Evolutionary conservation across 2,113 vertebrate species (phyloP).

Genomic region (Gymnorhina tibicen): DNA sequence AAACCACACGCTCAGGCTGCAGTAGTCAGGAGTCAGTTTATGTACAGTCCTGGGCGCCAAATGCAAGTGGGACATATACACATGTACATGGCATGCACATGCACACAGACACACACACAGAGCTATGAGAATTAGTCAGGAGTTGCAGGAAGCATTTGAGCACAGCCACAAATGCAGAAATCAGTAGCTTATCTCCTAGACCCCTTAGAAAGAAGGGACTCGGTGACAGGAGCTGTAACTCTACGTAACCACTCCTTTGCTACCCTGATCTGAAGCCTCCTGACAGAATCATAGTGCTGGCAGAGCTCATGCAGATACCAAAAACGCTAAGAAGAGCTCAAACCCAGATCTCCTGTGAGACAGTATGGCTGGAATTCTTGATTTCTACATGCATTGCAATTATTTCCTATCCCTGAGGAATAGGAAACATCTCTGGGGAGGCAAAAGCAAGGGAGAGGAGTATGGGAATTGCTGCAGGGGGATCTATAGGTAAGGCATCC

Average conservation of each 20-base stretch:
- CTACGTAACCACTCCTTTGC: not conserved
- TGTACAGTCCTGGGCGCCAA: not conserved
- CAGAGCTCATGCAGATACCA: not conserved
- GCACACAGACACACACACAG: not conserved
- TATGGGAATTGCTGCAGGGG: not conserved
- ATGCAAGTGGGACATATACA: not conserved
- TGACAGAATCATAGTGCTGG: not conserved
- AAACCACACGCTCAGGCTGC: not conserved
- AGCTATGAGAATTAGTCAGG: not conserved
- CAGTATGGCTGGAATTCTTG: not conserved
- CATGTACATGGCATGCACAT: not conserved
- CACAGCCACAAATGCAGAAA: not conserved
- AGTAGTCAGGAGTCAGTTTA: not conserved
- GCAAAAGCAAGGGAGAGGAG: not conserved
- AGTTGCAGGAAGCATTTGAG: not conserved
- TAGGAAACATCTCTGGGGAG: not conserved
- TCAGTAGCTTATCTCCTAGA: not conserved
- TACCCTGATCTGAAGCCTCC: not conserved
- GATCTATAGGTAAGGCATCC: not conserved
- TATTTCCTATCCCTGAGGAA: slow-evolving; percentile 4
- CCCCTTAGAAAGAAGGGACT: not conserved
- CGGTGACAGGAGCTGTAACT: not conserved
- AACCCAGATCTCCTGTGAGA: not conserved
- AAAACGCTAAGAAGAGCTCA: not conserved
- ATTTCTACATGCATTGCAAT: not conserved